Conservation (phyloP, 2,113 vertebrate genomes). For the Aegithalos caudatus region DNA sequence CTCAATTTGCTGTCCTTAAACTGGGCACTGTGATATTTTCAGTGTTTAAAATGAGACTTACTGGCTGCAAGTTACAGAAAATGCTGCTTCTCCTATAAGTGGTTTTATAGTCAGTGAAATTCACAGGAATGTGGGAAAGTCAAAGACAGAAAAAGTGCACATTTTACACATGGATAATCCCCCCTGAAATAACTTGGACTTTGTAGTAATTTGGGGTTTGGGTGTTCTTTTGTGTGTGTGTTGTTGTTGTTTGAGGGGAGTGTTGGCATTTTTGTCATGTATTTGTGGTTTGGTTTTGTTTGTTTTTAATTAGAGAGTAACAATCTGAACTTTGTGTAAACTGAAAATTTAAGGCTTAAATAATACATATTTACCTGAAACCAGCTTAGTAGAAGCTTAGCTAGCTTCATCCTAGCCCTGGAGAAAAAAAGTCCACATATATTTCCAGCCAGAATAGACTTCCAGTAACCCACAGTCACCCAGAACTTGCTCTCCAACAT, state of each 20-base stretch:
- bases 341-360: neutral
- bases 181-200: neutral
- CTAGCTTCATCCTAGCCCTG: neutral
- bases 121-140: neutral
- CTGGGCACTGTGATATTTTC: neutral
- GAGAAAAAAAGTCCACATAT: neutral
- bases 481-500: slow-evolving; percentile 34
- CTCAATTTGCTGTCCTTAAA: neutral
- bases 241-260: neutral
- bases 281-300: neutral
- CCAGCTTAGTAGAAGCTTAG: neutral
- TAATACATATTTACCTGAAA: neutral
- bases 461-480: slow-evolving; percentile 37
- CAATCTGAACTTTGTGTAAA: neutral
- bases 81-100: neutral
- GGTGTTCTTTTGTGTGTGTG: neutral
- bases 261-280: neutral
- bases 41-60: neutral
- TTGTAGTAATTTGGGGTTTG: neutral
- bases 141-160: neutral
- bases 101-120: neutral
- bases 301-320: neutral
- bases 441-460: neutral
- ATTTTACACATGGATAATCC: neutral
- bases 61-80: neutral